Evolutionary conservation across 2,888 invertebrate genomes (phyloP).

Genomic region (Yponomeuta sedellus): DNA sequence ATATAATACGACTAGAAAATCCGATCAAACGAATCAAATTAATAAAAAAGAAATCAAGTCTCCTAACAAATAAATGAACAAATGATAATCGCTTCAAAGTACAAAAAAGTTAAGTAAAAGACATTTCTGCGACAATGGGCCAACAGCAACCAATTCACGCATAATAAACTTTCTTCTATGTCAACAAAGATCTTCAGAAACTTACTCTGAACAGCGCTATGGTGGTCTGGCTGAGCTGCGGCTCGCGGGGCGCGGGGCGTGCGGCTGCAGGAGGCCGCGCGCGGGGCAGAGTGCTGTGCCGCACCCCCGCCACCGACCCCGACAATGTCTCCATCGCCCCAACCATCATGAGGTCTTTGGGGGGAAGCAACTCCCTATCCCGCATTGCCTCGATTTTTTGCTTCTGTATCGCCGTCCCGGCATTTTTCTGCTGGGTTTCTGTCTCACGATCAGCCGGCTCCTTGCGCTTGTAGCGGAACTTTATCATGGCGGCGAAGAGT

Average conservation of each 20-base stretch:
- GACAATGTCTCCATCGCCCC: not conserved
- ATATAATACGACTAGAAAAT: not conserved
- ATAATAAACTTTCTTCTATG: not conserved
- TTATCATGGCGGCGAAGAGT: constrained; percentile 70
- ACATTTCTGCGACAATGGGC: not conserved
- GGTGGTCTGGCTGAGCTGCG: constrained; percentile 54
- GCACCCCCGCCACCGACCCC: constrained; percentile 56
- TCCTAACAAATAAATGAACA: not conserved
- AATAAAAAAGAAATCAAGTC: not conserved
- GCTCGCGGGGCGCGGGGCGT: constrained; percentile 37
- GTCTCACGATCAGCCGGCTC: constrained; percentile 56
- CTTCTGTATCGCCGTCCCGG: constrained; percentile 58
- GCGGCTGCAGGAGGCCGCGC: constrained; percentile 50
- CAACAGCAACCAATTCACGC: not conserved
- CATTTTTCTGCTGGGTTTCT: constrained; percentile 30
- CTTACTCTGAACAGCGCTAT: constrained; percentile 67
- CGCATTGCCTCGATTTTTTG: constrained; percentile 66
- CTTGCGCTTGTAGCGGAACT: constrained; percentile 81
- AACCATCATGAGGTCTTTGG: constrained; percentile 60
- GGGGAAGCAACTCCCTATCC: constrained; percentile 62
- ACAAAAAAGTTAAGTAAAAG: not conserved
- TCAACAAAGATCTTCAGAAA: constrained; percentile 23
- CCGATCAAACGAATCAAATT: not conserved
- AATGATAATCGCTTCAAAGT: not conserved
- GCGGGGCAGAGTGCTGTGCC: constrained; percentile 66